A percentile compares a stretch with the other conserved stretches of the same genome.
Conservation (phyloP, 2,888 invertebrate species). For the Ormyrus nitidulus region DNA sequence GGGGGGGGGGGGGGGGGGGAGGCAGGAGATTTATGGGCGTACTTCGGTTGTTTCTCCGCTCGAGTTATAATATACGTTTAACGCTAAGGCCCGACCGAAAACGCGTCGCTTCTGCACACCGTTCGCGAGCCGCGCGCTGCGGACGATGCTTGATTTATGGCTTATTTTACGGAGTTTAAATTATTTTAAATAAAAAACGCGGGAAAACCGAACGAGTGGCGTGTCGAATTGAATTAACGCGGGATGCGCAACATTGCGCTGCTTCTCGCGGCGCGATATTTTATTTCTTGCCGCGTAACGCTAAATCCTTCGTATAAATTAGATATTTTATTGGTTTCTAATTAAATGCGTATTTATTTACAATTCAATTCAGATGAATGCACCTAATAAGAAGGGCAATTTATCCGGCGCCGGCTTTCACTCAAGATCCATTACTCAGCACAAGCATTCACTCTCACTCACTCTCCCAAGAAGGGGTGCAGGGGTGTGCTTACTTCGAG, state of each 20-base stretch:
- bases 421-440: no score
- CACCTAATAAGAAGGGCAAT: no score
- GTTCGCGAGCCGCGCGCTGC: not conserved
- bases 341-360: no score
- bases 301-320: no score
- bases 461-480: no score
- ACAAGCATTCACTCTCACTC: no score
- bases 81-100: not conserved
- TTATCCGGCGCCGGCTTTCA: no score
- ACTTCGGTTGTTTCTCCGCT: constrained; percentile 36
- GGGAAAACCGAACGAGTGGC: not conserved
- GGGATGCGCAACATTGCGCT: no score
- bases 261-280: no score
- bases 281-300: no score
- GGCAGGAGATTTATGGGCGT: constrained; percentile 40
- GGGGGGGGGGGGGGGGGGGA: not conserved
- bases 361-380: no score
- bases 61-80: constrained; percentile 11
- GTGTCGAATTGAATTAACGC: constrained; percentile 32
- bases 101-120: not conserved
- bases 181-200: constrained; percentile 27
- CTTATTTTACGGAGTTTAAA: constrained; percentile 28
- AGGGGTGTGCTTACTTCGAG: constrained; percentile 83
- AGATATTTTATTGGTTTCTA: no score
- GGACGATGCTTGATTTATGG: constrained; percentile 33